A percentile compares a stretch with the other conserved stretches of the same genome.
phyloP scores from a whole-genome alignment of 2,113 vertebrate genomes.

The Nicator chloris region DNA sequence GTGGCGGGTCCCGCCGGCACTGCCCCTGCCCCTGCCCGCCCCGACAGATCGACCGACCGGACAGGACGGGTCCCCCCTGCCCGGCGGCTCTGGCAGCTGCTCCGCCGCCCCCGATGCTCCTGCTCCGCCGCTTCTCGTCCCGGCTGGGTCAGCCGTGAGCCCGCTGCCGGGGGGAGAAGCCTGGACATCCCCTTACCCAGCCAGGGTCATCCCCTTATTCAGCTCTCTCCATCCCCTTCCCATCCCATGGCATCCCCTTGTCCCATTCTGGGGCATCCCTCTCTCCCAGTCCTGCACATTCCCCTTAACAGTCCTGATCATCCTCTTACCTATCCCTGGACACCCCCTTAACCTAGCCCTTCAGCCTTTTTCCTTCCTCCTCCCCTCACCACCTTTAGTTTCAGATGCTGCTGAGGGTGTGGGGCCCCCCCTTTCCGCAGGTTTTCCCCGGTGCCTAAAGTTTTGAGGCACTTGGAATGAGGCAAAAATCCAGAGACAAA shows the following conservation, averaged over 20 bases:
- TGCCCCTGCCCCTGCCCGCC: neutral
- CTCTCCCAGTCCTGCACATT: neutral
- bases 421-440: accelerated
- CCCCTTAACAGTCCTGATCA: neutral
- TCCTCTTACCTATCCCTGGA: neutral
- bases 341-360: neutral
- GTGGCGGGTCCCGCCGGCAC: neutral
- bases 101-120: neutral
- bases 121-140: neutral
- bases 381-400: neutral
- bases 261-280: neutral
- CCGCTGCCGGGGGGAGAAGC: neutral
- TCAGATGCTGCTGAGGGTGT: neutral
- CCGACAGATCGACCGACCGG: neutral
- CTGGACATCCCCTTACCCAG: neutral
- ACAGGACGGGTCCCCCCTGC: neutral
- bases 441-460: neutral
- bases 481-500: neutral
- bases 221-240: neutral
- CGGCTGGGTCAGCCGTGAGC: neutral
- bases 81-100: neutral
- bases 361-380: neutral
- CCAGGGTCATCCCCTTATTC: neutral
- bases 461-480: neutral
- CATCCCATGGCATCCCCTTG: accelerated